A percentile compares a stretch with the other conserved stretches of the same genome.
phyloP scores from a whole-genome alignment of 1,140 invertebrate species.

The Neodiprion lecontei region DNA sequence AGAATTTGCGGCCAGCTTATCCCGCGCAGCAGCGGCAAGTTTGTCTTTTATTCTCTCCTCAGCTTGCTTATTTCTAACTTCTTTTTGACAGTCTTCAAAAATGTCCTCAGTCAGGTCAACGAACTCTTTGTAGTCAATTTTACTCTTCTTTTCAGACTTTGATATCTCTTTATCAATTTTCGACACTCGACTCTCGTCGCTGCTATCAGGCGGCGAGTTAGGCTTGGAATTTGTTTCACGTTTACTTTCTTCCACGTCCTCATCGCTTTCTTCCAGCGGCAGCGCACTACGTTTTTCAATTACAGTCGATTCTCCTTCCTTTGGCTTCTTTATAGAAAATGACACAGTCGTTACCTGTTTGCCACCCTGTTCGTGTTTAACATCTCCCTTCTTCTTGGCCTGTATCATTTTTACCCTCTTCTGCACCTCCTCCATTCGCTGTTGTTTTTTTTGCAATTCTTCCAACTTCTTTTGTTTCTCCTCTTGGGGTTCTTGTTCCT shows the following conservation, averaged over 20 bases:
- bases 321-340: slow-evolving; percentile 83
- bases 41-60: slow-evolving; percentile 73
- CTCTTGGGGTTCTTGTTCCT: slow-evolving; percentile 57
- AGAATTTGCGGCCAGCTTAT: slow-evolving; percentile 65
- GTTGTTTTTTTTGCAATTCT: slow-evolving; percentile 57
- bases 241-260: slow-evolving; percentile 66
- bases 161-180: slow-evolving; percentile 22
- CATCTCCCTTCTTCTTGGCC: slow-evolving; percentile 52
- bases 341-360: slow-evolving; percentile 69
- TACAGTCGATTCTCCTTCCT: slow-evolving; percentile 72
- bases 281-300: slow-evolving; percentile 72
- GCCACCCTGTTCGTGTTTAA: slow-evolving; percentile 29
- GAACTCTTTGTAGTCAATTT: slow-evolving; percentile 53
- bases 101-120: slow-evolving; percentile 65
- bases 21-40: slow-evolving; percentile 66
- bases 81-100: slow-evolving; percentile 55
- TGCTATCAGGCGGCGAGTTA: slow-evolving; percentile 36
- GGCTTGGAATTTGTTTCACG: slow-evolving; percentile 44
- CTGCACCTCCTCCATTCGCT: slow-evolving; percentile 60
- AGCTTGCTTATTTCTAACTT: slow-evolving; percentile 50
- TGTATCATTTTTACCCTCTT: slow-evolving; percentile 61
- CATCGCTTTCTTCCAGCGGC: slow-evolving; percentile 77
- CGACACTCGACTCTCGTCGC: slow-evolving; percentile 32
- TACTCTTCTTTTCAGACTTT: slow-evolving; percentile 37
- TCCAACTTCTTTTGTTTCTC: slow-evolving; percentile 58